Base-by-base conservation (phyloP, 2,888 invertebrate genomes). In the Cataglyphis altisquamis region DNA sequence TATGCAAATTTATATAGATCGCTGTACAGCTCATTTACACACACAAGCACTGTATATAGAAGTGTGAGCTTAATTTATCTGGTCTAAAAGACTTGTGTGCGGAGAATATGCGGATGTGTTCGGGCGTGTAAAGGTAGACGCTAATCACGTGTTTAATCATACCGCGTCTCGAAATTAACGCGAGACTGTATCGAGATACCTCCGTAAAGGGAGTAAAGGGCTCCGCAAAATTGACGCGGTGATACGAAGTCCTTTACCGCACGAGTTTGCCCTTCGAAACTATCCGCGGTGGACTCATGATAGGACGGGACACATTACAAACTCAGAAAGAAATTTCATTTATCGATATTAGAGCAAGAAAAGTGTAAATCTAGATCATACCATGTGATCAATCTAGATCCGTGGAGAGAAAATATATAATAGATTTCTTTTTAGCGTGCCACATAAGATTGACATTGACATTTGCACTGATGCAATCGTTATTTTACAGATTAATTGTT, bases 91-190 rank as follows among this genome's bases (percentile, higher is more conserved):
- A 45, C 74, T 70, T 6, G 75, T 39, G 78, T 25, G 41, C 32
- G 15, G 32, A 63, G 62, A 52, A 52, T 48, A 29, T 45, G 73
- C 39, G 41, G n/a, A 29, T 41, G 66, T 45, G 57, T 25, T n/a
- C 32, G 48, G 62, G 32, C 64, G 45, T 72, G 66, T 48, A 73
- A 52, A 52, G 68, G 60, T 45, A 78, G 45, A 68, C 81, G 84
- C 84, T 89, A 89, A 89, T 89, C 89, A 85, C 86, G 66, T 82
- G 84, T 85, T 86, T 87, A 87, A 89, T 88, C 83, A 84, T 84
- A 81, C 78, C 83, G 74, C 64, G 84, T 83, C 62, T 87, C 63
- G 70, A 83, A 77, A 83, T 86, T 82, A 87, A 84, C 84, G 68
- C 66, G 77, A 75, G 77, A 63, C 62, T 63, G 32, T 75, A 63